A percentile compares a stretch with the other conserved stretches of the same genome.
Conservation (phyloP, 2,797 vertebrate species). For the Tauraco hartlaubi region DNA sequence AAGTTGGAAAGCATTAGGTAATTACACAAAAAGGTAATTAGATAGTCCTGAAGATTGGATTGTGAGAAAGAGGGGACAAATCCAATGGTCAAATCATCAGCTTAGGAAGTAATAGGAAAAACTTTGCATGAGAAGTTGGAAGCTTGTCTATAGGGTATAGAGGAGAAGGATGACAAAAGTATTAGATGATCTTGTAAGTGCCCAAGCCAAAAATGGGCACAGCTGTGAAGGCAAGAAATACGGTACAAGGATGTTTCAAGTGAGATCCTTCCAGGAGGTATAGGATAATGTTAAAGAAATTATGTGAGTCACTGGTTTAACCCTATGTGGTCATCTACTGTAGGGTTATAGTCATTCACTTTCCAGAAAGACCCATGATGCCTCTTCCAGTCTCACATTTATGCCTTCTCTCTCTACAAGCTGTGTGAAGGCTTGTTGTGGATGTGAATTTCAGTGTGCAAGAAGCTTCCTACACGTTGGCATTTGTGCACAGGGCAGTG, state of each 20-base stretch:
- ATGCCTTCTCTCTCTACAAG: neutral
- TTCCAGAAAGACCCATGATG: neutral
- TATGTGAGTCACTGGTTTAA: neutral
- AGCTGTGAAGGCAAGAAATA: neutral
- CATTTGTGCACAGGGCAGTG: neutral
- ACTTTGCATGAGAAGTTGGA: neutral
- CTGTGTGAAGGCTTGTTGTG: neutral
- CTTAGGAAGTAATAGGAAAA: neutral
- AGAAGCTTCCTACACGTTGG: neutral
- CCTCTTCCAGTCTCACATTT: neutral
- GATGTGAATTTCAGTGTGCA: neutral
- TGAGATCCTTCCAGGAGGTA: neutral
- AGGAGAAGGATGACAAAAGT: neutral
- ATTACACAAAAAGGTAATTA: neutral
- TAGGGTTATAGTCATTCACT: neutral
- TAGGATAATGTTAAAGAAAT: neutral
- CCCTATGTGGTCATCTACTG: neutral
- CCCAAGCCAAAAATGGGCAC: neutral
- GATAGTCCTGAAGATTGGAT: neutral
- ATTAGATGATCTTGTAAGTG: neutral
- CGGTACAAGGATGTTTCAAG: neutral
- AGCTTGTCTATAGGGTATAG: neutral
- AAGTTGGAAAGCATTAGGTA: neutral
- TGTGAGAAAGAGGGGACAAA: neutral
- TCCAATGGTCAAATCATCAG: neutral